Evolutionary conservation across 2,797 vertebrate species (phyloP), one percentile per base, ranked within the genome.

Genomic region (Sebastes trivittatus): DNA sequence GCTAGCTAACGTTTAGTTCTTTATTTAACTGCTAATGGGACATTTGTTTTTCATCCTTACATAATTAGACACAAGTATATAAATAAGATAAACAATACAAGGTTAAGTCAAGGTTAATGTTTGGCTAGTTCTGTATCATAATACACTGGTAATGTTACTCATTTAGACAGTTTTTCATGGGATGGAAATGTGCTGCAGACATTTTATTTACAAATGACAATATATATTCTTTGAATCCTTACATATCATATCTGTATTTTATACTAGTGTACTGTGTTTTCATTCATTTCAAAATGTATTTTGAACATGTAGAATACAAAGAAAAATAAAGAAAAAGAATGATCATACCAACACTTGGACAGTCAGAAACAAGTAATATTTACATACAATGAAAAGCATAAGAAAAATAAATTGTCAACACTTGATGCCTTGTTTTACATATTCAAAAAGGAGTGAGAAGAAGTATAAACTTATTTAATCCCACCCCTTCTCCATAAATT

Each of bases 271-370:
- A 11, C 4, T 34, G 6, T 14, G 27, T 34, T 61, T 38, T 42
- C 16, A 1, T 29, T 38, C 0, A 38, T 38, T 38, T 38, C 36
- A 38, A 38, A 38, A 38, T 38, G 5, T 38, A 38, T 38, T 38
- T 38, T 6, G 2, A 38, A 38, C 36, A 38, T 38, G 36, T 38
- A 6, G 5, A 38, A 38, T 38, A 38, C 36, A 38, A 38, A 38
- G 0, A 11, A 36, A 36, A 5, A 36, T 23, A 23, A 23, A 23
- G 0, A 38, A 38, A 38, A 6, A 38, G 13, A 38, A 38, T 38
- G 13, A 38, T 38, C 5, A 38, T 14, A 38, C 36, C 36, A 14
- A 38, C 36, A 38, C 14, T 5, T 14, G 36, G 36, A 38, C 13
- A 38, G 36, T 14, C 36, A 38, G 36, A 38, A 38, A 38, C 36